Percentiles rank a stretch among this genome's conserved stretches.
Conservation (phyloP, 2,888 invertebrate species). For the Epsilonema sp. region DNA sequence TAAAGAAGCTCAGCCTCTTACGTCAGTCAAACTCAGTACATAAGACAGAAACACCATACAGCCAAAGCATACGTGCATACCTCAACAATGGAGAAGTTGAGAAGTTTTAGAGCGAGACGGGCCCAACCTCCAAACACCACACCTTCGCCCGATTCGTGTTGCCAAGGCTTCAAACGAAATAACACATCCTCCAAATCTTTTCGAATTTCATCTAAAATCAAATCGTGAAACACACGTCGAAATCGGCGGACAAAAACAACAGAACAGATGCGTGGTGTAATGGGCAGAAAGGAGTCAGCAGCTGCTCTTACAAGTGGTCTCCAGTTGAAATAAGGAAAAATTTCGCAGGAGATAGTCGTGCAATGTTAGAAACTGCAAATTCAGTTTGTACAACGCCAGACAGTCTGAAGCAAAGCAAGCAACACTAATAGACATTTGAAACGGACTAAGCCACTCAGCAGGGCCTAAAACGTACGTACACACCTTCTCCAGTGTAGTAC, state of each 20-base stretch:
- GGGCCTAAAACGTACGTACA: too few relatives aligned
- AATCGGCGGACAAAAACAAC: too few relatives aligned
- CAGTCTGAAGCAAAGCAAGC: conserved; percentile 26
- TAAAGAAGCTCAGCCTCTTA: too few relatives aligned
- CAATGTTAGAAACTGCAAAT: conserved; percentile 87
- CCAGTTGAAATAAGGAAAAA: conserved; percentile 85
- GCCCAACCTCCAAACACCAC: conserved; percentile 93
- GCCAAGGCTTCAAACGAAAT: conserved; percentile 82
- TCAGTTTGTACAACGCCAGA: conserved; percentile 82
- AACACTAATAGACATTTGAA: neutral
- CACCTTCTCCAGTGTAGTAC: conserved; percentile 76
- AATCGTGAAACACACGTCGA: too few relatives aligned
- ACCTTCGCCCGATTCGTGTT: conserved; percentile 23
- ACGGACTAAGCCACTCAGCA: too few relatives aligned
- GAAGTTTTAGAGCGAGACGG: conserved; percentile 85
- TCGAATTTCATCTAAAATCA: conserved; percentile 66
- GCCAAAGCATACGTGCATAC: conserved; percentile 40
- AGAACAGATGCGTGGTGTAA: too few relatives aligned
- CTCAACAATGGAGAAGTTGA: conserved; percentile 78
- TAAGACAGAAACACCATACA: neutral
- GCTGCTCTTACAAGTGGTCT: conserved; percentile 68
- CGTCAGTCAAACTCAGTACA: too few relatives aligned
- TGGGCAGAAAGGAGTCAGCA: neutral
- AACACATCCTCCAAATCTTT: conserved; percentile 96
- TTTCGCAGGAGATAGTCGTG: conserved; percentile 93